Evolutionary conservation across 2,888 invertebrate genomes (phyloP).

Genomic region (Cataglyphis cursor): DNA sequence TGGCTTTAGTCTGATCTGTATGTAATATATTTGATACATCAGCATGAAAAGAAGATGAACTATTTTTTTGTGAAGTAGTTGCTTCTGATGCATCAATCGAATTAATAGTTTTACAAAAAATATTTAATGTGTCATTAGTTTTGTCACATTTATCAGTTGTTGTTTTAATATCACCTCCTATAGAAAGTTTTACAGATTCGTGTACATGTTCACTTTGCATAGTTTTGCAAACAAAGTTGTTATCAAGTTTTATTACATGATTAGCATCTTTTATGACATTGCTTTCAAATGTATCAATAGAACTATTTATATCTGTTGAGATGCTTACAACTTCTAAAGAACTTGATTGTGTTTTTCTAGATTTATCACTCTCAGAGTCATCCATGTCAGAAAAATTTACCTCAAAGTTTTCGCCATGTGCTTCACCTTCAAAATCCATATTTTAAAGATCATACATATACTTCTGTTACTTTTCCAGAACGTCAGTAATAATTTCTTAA

Average conservation of each 20-base stretch:
- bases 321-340: background rate
- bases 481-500: background rate
- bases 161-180: conserved; percentile 8
- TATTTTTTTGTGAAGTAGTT: conserved; percentile 60
- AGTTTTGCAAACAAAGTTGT: background rate
- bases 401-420: background rate
- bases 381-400: background rate
- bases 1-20: conserved; percentile 57
- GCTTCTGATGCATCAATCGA: conserved; percentile 43
- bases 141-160: conserved; percentile 14
- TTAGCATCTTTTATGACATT: background rate
- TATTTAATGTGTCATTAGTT: conserved; percentile 17
- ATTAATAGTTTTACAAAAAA: conserved; percentile 24
- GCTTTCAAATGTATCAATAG: background rate
- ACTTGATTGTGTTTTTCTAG: background rate
- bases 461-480: background rate
- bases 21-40: conserved; percentile 32
- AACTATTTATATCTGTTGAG: background rate
- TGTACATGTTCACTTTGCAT: background rate
- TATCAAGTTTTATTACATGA: background rate
- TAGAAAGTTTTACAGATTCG: conserved; percentile 27
- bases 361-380: background rate
- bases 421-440: conserved; percentile 17
- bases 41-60: conserved; percentile 32
- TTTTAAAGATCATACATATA: background rate